Conservation (phyloP, 2,888 invertebrate genomes). For the Scaptomyza tumidula region DNA sequence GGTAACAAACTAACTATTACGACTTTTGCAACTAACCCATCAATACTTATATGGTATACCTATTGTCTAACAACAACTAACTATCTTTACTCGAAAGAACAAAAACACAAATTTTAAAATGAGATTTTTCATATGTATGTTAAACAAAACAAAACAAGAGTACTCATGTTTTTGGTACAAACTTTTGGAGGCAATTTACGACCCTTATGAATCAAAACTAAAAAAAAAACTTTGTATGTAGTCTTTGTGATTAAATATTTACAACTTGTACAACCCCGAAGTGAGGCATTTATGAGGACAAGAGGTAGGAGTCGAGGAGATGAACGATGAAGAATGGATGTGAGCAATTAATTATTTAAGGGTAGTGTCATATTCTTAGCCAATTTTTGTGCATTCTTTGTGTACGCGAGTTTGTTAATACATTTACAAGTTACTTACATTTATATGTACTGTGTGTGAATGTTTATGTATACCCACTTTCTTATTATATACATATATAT, state of each 20-base stretch:
- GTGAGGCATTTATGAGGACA: constrained; percentile 41
- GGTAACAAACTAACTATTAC: constrained; percentile 27
- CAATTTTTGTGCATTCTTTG: constrained; percentile 60
- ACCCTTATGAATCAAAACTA: constrained; percentile 59
- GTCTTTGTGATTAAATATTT: constrained; percentile 53
- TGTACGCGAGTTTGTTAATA: constrained; percentile 55
- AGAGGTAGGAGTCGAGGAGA: background rate
- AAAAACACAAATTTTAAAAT: constrained; percentile 58
- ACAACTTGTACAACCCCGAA: constrained; percentile 39
- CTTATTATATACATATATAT: constrained; percentile 25
- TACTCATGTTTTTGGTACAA: constrained; percentile 73
- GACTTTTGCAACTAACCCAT: constrained; percentile 59
- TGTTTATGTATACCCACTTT: constrained; percentile 26
- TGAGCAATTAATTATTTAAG: constrained; percentile 46
- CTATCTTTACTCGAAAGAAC: constrained; percentile 21
- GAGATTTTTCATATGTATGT: constrained; percentile 58
- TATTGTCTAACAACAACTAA: constrained; percentile 35
- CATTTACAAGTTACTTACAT: constrained; percentile 40
- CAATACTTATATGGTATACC: constrained; percentile 43
- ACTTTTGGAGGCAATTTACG: constrained; percentile 76
- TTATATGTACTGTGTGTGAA: constrained; percentile 22
- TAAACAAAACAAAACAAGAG: constrained; percentile 33
- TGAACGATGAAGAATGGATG: constrained; percentile 5
- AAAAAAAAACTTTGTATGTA: constrained; percentile 47
- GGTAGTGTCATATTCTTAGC: constrained; percentile 65